These are phyloP conservation scores for Poeciliopsis presidionis DNA, from an alignment of 2,797 vertebrate species.

Conservation along the genomic window DNA sequence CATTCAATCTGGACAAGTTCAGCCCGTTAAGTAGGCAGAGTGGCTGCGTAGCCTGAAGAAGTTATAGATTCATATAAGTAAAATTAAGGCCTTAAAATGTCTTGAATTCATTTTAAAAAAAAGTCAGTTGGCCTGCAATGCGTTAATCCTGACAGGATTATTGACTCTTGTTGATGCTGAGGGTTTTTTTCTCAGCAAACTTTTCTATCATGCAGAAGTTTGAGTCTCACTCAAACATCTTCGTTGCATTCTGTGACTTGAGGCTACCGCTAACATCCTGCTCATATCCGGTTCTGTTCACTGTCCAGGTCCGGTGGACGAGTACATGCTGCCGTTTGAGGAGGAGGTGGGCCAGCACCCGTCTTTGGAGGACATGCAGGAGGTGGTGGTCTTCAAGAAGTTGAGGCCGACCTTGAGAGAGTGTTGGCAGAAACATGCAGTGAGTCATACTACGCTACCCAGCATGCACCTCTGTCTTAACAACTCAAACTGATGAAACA, in stretches of 20 bases:
- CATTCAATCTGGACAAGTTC: background rate
- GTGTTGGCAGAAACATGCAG: slow-evolving; percentile 97
- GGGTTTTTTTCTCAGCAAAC: too few species aligned
- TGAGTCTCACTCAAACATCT: too few species aligned
- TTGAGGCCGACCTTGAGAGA: slow-evolving; percentile 93
- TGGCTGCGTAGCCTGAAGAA: too few species aligned
- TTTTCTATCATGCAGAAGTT: too few species aligned
- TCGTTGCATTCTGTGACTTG: too few species aligned
- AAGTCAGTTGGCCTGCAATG: too few species aligned
- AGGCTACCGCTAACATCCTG: too few species aligned
- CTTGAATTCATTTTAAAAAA: too few species aligned
- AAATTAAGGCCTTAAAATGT: too few species aligned
- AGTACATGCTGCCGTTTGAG: slow-evolving; percentile 97
- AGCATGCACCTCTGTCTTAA: background rate
- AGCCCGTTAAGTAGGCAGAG: background rate
- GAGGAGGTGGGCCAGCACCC: slow-evolving; percentile 98
- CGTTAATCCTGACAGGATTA: too few species aligned
- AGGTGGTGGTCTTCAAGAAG: slow-evolving; percentile 98
- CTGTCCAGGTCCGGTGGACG: slow-evolving; percentile 90
- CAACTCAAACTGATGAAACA: background rate
- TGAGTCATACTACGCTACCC: slow-evolving; percentile 61
- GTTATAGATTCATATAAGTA: too few species aligned
- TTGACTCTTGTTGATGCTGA: too few species aligned
- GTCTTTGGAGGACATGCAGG: slow-evolving; percentile 98
- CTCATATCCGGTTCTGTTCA: background rate